Base-by-base conservation (phyloP, 2,797 vertebrate species). In the Hippoglossus hippoglossus region DNA sequence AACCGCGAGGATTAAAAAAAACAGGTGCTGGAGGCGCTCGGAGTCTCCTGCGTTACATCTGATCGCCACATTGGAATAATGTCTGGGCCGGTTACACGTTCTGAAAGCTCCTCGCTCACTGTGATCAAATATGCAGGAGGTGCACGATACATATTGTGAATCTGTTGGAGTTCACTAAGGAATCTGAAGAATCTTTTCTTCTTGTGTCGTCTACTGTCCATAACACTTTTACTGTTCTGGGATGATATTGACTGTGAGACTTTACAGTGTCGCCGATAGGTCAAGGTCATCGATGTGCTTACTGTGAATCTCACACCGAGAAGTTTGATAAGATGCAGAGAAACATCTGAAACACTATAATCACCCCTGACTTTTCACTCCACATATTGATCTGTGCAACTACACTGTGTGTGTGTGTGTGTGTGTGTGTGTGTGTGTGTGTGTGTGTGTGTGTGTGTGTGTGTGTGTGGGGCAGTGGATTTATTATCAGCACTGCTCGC, bases 1-100 rank as follows among this genome's bases (percentile, higher is more conserved):
- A 83, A 73, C 66, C 61, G 57, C 12, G 76, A 64, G 78, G 74
- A 86, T 75, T 81, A 22, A 76, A 86, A 87, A 81, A 81, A 44
- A 6, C 57, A 74, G 68, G 56, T 59, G 79, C 84, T 77, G 1
- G 51, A 69, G 78, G 84, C 79, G 11, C 50, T 73, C 25, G 24
- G 52, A 63, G 31, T 75, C 47, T 4, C 22, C 55, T 55, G 59
- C 70, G 57, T 53, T 57, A 69, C 68, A 79, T 83, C 70, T 65
- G 74, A 77, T 73, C 63, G 54, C 61, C 71, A 50, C 65, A 44
- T 3, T 61, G 62, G 63, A 15, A 70, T 72, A 68, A 31, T 25
- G 49, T 50, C 64, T 71, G 39, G 58, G 66, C 46, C 67, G 51
- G 47, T 72, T 67, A 49, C 36, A 83, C 25, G 41, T 58, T 76